Conservation (phyloP, 1,140 invertebrate genomes). For the Zophobas atratus region DNA sequence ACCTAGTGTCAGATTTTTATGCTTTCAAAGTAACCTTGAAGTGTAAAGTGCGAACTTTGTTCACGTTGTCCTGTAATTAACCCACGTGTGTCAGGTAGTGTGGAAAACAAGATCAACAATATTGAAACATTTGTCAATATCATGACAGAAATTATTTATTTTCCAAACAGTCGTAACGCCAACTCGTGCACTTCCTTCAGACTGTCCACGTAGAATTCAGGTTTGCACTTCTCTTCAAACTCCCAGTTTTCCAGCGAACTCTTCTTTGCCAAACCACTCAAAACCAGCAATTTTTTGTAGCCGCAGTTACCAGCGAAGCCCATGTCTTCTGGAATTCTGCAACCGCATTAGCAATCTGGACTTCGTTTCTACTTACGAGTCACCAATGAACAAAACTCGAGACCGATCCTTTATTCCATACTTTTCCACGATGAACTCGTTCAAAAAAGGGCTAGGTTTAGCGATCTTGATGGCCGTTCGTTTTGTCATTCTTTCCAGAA, state of each 20-base stretch:
- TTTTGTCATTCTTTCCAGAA: constrained; percentile 51
- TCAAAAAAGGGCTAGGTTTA: constrained; percentile 58
- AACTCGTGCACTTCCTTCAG: constrained; percentile 43
- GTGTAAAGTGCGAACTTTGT: no score
- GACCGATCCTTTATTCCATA: constrained; percentile 51
- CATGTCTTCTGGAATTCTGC: constrained; percentile 56
- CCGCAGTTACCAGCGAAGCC: constrained; percentile 58
- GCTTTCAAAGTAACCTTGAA: no score
- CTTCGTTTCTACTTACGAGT: constrained; percentile 58
- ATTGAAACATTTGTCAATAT: no score
- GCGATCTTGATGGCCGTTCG: constrained; percentile 51
- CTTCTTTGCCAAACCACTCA: constrained; percentile 58
- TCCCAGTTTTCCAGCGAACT: constrained; percentile 58
- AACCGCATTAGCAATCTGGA: no score
- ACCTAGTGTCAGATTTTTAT: no score
- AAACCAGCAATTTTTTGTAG: constrained; percentile 62
- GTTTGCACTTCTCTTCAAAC: constrained; percentile 48
- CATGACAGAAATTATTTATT: no score
- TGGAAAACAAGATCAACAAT: no score
- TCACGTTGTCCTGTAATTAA: no score
- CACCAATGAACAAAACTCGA: constrained; percentile 58
- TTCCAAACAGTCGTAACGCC: neutral
- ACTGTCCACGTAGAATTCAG: constrained; percentile 61
- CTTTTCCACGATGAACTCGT: constrained; percentile 53
- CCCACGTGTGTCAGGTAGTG: no score